Conservation (phyloP, 1,140 invertebrate genomes). For the Nasonia longicornis region DNA sequence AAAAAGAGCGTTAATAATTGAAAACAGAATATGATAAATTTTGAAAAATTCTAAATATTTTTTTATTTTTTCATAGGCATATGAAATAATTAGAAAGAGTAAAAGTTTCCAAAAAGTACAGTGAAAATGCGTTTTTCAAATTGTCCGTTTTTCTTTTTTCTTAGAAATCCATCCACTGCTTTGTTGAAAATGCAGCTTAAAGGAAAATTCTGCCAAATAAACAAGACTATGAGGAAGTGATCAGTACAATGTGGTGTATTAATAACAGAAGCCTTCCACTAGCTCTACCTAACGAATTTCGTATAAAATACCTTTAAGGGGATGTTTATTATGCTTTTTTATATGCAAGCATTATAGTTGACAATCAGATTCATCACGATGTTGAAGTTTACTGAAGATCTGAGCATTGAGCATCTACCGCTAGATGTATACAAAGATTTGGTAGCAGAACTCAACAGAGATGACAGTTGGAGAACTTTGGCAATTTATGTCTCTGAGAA, state of each 20-base stretch:
- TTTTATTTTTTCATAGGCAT: not conserved
- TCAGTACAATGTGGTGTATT: not conserved
- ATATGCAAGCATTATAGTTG: not conserved
- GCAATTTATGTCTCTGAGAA: conserved; percentile 53
- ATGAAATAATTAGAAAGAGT: not conserved
- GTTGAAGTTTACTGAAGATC: conserved; percentile 52
- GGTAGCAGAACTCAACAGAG: conserved; percentile 52
- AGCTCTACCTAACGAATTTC: not conserved
- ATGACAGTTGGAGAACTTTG: conserved; percentile 53
- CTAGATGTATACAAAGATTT: conserved; percentile 51
- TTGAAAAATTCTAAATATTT: no score
- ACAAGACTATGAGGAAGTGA: not conserved
- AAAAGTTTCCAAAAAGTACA: not conserved
- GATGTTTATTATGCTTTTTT: not conserved
- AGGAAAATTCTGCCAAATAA: conserved; percentile 5
- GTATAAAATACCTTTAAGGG: not conserved
- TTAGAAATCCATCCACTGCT: not conserved
- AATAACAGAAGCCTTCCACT: no score
- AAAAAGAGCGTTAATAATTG: no score
- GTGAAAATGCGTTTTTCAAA: not conserved
- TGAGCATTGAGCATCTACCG: conserved; percentile 53
- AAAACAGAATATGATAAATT: no score
- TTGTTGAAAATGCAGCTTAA: conserved; percentile 7
- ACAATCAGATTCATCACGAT: conserved; percentile 44
- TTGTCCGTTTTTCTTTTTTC: not conserved